These are phyloP conservation scores for Archocentrus centrarchus DNA, from an alignment of 2,113 vertebrate genomes.

Conservation along the genomic window DNA sequence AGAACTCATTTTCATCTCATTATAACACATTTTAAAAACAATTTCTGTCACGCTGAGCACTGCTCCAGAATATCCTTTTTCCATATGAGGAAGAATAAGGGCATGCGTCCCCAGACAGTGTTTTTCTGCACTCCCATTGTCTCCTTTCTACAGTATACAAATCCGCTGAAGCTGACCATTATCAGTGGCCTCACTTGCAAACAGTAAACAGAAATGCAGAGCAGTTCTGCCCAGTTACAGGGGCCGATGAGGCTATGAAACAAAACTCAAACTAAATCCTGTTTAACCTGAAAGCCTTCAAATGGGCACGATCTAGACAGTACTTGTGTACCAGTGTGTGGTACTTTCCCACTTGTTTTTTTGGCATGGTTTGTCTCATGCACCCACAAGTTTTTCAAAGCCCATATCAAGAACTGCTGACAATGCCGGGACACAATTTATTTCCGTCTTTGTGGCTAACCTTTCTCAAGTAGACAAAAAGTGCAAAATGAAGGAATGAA, in stretches of 20 bases:
- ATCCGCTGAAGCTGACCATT: neutral
- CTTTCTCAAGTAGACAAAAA: too few species aligned
- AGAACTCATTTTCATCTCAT: neutral
- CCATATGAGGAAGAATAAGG: neutral
- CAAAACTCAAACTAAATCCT: neutral
- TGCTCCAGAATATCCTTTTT: neutral
- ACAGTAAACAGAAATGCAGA: neutral
- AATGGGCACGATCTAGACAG: neutral
- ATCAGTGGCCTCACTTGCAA: accelerated
- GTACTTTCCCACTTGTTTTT: conserved; percentile 10
- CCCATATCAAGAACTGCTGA: neutral
- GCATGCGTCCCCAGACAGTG: neutral
- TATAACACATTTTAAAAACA: neutral
- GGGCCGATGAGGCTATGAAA: neutral
- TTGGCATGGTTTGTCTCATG: neutral
- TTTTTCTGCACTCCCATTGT: neutral
- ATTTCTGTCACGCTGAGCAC: neutral
- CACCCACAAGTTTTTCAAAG: neutral
- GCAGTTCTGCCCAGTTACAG: neutral
- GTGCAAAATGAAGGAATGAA: neutral
- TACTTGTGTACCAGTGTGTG: neutral
- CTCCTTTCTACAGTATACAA: neutral
- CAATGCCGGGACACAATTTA: neutral
- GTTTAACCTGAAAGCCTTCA: neutral
- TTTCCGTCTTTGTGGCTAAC: neutral